phyloP scores from a whole-genome alignment of 1,140 invertebrate species.

The Mycetomoellerius zeteki region DNA sequence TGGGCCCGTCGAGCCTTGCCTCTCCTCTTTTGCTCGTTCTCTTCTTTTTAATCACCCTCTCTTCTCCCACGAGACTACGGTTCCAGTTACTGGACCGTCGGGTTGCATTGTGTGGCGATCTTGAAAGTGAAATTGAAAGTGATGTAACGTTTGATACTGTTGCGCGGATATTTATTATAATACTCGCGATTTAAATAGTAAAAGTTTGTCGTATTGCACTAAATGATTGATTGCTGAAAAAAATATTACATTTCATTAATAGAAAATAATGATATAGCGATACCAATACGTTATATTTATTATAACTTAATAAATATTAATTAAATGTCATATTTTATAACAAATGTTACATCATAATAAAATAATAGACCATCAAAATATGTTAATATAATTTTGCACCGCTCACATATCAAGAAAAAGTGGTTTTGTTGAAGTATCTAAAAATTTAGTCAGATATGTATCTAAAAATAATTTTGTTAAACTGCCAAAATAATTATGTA shows the following conservation, averaged over 20 bases:
- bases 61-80: neutral
- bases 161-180: no score
- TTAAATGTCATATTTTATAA: constrained; percentile 23
- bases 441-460: no score
- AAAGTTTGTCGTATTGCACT: neutral
- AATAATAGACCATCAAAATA: neutral
- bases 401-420: no score
- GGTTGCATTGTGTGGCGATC: neutral
- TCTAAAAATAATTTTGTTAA: no score
- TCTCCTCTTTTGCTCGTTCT: constrained; percentile 16
- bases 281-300: neutral
- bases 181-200: neutral
- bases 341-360: neutral
- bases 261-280: neutral
- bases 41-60: constrained; percentile 45
- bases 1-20: neutral
- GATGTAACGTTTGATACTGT: neutral
- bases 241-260: neutral
- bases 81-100: constrained; percentile 1
- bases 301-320: constrained; percentile 16
- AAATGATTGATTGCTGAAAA: constrained; percentile 10
- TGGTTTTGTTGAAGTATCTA: no score
- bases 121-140: constrained; percentile 15
- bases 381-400: neutral
- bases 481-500: no score